Conservation (phyloP, 1,140 invertebrate genomes). For the Bicyclus anynana region DNA sequence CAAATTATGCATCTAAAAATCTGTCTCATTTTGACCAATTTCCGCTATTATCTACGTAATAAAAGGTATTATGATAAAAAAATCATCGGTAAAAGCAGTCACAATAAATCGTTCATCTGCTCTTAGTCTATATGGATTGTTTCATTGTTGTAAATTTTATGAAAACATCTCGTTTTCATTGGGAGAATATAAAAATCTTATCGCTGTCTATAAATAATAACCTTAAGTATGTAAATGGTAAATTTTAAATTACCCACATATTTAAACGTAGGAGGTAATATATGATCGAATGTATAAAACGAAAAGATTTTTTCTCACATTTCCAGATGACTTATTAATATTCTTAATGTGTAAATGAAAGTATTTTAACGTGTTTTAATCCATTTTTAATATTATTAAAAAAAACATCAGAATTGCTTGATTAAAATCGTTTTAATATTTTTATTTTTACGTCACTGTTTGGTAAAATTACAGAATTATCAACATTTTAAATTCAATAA, state of each 20-base stretch:
- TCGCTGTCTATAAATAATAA: slow-evolving; percentile 47
- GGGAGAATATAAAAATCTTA: slow-evolving; percentile 44
- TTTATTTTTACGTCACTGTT: slow-evolving; percentile 4
- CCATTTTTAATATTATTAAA: neutral
- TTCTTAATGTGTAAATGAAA: slow-evolving; percentile 8
- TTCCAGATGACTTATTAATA: neutral
- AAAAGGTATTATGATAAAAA: neutral
- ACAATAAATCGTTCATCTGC: slow-evolving; percentile 23
- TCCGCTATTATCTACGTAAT: too few relatives aligned
- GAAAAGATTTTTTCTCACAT: neutral
- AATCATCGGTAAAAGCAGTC: neutral
- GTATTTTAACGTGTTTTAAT: slow-evolving; percentile 15
- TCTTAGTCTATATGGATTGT: slow-evolving; percentile 44
- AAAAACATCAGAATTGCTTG: neutral
- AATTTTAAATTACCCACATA: slow-evolving; percentile 20
- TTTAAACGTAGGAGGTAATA: slow-evolving; percentile 23
- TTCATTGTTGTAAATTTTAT: slow-evolving; percentile 74
- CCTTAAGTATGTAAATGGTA: slow-evolving; percentile 24
- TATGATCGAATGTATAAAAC: slow-evolving; percentile 12
- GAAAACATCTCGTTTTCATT: slow-evolving; percentile 58
- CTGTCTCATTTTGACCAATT: too few relatives aligned
- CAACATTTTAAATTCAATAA: too few relatives aligned
- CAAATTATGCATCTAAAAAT: neutral
- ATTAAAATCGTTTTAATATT: slow-evolving; percentile 15
- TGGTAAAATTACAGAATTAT: neutral